A percentile compares a stretch with the other conserved stretches of the same genome.
Conservation (phyloP, 2,888 invertebrate species). For the Nomada fabriciana region DNA sequence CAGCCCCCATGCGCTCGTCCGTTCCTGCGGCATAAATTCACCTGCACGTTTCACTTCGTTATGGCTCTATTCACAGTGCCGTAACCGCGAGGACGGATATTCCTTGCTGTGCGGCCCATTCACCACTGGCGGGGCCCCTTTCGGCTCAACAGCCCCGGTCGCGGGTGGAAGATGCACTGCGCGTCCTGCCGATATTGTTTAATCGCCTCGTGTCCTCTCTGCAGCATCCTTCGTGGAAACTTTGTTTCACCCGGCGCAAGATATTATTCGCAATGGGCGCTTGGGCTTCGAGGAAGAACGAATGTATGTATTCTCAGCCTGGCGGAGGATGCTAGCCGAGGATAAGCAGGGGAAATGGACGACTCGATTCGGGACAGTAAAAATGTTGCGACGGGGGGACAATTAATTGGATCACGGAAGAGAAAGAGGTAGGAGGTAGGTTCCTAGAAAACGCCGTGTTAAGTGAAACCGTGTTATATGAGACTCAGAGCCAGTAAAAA, state of each 20-base stretch:
- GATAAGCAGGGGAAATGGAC: no score
- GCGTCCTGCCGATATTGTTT: constrained; percentile 61
- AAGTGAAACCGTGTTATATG: no score
- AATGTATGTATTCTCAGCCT: background rate
- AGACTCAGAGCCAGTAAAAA: no score
- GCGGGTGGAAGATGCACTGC: constrained; percentile 58
- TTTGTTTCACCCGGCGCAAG: constrained; percentile 19
- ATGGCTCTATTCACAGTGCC: constrained; percentile 79
- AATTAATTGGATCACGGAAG: no score
- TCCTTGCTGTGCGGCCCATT: constrained; percentile 73
- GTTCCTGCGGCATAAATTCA: constrained; percentile 80
- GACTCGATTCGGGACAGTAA: no score
- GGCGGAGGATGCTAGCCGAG: background rate
- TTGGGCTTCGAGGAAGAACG: background rate
- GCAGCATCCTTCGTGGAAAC: constrained; percentile 33
- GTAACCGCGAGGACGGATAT: constrained; percentile 75
- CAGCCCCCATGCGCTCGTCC: constrained; percentile 62
- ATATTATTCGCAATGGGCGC: background rate
- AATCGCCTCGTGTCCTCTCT: constrained; percentile 43
- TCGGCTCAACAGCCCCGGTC: constrained; percentile 37
- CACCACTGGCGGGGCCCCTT: constrained; percentile 58
- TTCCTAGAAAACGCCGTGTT: no score
- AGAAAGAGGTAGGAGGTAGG: no score
- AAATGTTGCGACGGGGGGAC: no score
- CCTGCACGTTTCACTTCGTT: constrained; percentile 80